Evolutionary conservation across 1,140 invertebrate species (phyloP).

Genomic region (Aricia agestis): DNA sequence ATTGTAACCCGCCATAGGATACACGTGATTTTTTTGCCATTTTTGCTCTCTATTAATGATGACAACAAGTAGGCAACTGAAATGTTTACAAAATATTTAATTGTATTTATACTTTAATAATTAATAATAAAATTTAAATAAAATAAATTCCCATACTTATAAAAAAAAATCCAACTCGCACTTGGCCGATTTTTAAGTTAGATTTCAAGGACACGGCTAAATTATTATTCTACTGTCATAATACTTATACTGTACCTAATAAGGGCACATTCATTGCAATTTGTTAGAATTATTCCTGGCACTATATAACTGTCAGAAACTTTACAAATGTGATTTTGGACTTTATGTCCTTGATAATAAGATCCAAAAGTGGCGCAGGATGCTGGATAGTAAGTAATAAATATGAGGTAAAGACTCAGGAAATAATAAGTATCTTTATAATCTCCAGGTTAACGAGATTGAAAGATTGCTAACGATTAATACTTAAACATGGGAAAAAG

Average conservation of each 20-base stretch:
- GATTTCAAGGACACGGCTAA: too few species aligned
- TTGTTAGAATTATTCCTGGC: constrained; percentile 14
- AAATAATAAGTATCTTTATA: not conserved
- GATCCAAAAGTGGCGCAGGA: not conserved
- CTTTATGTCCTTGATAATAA: not conserved
- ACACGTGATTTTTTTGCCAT: too few species aligned
- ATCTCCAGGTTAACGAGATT: not conserved
- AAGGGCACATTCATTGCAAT: constrained; percentile 14
- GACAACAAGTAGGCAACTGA: too few species aligned
- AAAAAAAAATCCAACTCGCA: too few species aligned
- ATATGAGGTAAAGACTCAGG: not conserved
- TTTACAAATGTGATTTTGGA: not conserved
- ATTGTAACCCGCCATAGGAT: too few species aligned
- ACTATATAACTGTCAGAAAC: constrained; percentile 5
- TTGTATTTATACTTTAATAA: too few species aligned
- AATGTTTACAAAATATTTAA: too few species aligned
- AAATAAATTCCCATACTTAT: too few species aligned
- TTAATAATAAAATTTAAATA: too few species aligned
- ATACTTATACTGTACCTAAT: not conserved
- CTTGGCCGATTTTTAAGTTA: too few species aligned
- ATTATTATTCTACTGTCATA: not conserved
- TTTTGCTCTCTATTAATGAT: too few species aligned
- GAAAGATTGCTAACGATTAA: not conserved
- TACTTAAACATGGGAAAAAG: not conserved
- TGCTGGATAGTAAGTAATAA: not conserved